Evolutionary conservation across 2,888 invertebrate genomes (phyloP), one percentile per base, ranked within the genome.

Genomic region (Eristalis arbustorum): DNA sequence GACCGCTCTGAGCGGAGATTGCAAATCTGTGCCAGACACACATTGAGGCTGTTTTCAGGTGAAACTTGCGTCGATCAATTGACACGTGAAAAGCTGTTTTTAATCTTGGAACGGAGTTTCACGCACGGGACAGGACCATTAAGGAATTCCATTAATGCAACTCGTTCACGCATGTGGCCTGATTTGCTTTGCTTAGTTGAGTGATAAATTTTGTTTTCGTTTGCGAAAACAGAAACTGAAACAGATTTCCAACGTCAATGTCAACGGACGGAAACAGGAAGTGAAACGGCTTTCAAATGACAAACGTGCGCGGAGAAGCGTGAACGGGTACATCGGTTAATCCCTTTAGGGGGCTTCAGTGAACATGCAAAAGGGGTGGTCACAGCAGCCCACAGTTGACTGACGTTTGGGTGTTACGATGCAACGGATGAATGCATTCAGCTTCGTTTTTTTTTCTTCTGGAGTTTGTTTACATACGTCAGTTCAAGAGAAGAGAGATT

Each of bases 261-360:
- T 75, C 75, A 75, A 42, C 42, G 71, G 57, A 84, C 84, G 84
- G 84, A 84, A 84, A 84, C 84, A 69, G 84, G 84, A 84, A 84
- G 71, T 80, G 69, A 23, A 79, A 71, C 42, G 34, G 42, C 64
- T 74, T 42, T 25, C 61, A 78, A 68, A 71, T 78, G 79, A 80
- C 66, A 80, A 40, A 84, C 75, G 80, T 63, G 67, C 72, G 42
- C 84, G 76, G 22, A 63, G 80, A 78, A 84, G 75, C 84, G 76
- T 84, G 76, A 80, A 84, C 31, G 31, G 4, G 31, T 31, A 31
- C 80, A 40, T 13, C 40, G 68, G 57, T 18, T 68, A 49, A 49
- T 37, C 61, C 61, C 49, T 49, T 25, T 34, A n/a, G 13, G 22
- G 18, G 37, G 11, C 14, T n/a, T 25, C 25, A 14, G 1, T n/a